Base-by-base conservation (phyloP, 2,888 invertebrate species). In the Crioceris asparagi region DNA sequence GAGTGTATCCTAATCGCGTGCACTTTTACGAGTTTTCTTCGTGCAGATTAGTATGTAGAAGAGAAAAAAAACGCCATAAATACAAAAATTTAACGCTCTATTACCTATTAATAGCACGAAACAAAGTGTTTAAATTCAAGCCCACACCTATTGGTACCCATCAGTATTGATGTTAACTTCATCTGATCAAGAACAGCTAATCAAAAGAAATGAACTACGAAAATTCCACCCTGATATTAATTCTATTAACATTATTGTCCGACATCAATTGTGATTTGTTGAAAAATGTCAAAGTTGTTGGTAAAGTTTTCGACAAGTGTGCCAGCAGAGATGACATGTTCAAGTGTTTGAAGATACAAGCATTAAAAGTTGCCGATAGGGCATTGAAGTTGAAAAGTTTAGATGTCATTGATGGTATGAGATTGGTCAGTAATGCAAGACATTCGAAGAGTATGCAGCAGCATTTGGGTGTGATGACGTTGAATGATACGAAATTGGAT, bases 271-370 rank as follows among this genome's bases (percentile, higher is more conserved):
- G 36, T 31, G 39, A 33, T n/a, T 19, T 29, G 12, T 23, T 23
- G 7, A 46, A 32, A 11, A 33, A 40, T 12, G 38, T 32, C 8
- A 29, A 23, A 21, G 29, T 44, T 23, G 8, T 46, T 1, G 40
- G 42, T 36, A 70, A 67, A 60, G 67, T 74, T 49, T 74, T 73
- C 54, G 66, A 71, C 47, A 74, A 75, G 55, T 83, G 83, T 58
- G 71, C 74, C 47, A 65, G 67, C 43, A 72, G 74, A 30, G 69
- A 74, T 44, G 76, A 81, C 53, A 66, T 79, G 35, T 62, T 77
- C 47, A 77, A 77, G 68, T 83, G 83, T 56, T 69, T 82, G 49
- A 82, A 83, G 62, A 66, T 81, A 37, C 77, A 80, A 56, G 77
- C 78, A 1, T 66, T 77, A 1, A 79, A 77, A 54, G 62, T 79